Base-by-base conservation (phyloP, 2,888 invertebrate species). In the Vanessa cardui region DNA sequence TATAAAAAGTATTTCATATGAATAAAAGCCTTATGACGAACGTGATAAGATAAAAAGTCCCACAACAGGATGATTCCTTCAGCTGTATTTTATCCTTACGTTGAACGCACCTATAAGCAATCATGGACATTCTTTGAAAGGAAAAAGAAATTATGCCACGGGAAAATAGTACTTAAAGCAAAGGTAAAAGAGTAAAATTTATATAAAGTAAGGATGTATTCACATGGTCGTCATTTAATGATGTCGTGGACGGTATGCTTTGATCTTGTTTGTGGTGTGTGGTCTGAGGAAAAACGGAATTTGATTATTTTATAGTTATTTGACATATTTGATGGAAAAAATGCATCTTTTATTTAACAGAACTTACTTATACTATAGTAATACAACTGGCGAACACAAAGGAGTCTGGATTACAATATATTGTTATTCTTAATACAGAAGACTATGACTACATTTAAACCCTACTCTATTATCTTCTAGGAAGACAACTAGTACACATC, bases 191-290 rank as follows among this genome's bases (percentile, higher is more conserved):
- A 60, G 20, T 58, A 67, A 68, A 49, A 60, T 70, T 72, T 70
- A 66, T 66, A 50, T 72, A 68, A 58, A 68, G 64, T 72, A 69
- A 78, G 77, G 74, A 73, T 75, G 80, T 81, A 77, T 76, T 80
- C 76, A 78, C 73, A 77, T 80, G 79, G 83, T 77, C 83, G 82
- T 85, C 84, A 83, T 87, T 86, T 87, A 87, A 87, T 87, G 87
- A 87, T 84, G 87, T 85, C 88, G 83, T 82, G 80, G 82, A 84
- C 81, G 80, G 83, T 78, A 82, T 79, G 84, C 87, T 87, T 87
- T 87, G 87, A 87, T 87, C 80, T 84, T 78, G 81, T 82, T 83
- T 77, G 68, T 71, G 75, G 78, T 66, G 77, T 76, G 18, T 80
- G 81, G 83, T 77, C 18, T 71, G 84, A 79, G 62, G 47, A 64